Evolutionary conservation across 2,888 invertebrate species (phyloP), one percentile per base, ranked within the genome.

Genomic region (Aricia artaxerxes): DNA sequence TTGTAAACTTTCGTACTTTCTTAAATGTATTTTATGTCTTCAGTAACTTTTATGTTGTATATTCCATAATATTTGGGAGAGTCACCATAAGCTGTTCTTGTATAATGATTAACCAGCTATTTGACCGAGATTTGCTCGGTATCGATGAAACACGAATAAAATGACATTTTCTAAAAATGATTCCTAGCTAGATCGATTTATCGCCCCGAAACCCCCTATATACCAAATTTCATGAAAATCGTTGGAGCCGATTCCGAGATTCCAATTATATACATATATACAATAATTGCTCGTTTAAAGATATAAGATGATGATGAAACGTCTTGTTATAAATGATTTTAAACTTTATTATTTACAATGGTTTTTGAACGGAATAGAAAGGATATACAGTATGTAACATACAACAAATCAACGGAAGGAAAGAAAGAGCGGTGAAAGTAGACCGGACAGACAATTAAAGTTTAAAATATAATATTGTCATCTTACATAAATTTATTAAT

Each of bases 371-470:
- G 24, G 9, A 11, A 44, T 44, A 49, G n/a, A 24, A 49, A 24
- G 38, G 35, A 13, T 69, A 69, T 69, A 13, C 35, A 11, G 38
- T 4, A 16, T 38, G 35, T 69, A 69, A 69, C 35, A 13, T 38
- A 16, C 69, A 1, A 31, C 35, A 44, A 73, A 13, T 75, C 49
- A 24, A 49, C 75, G 24, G 75, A 24, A 75, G 49, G 44, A 35
- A 69, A 40, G 73, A 44, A 73, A 73, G 73, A 73, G 1, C n/a
- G 24, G 75, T 49, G 75, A 75, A 75, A 75, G 75, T 49, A 49
- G 75, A 75, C 44, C 75, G 75, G 75, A 75, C 49, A 49, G 49
- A 75, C 75, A 49, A 69, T 69, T 69, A 16, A 69, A 69, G 35
- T 35, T 5, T 69, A 11, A 11, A 57, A 69, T 35, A 69, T 69